Percentiles rank a stretch among this genome's conserved stretches.
Conservation (phyloP, 2,113 vertebrate species). For the Spilogale gracilis region DNA sequence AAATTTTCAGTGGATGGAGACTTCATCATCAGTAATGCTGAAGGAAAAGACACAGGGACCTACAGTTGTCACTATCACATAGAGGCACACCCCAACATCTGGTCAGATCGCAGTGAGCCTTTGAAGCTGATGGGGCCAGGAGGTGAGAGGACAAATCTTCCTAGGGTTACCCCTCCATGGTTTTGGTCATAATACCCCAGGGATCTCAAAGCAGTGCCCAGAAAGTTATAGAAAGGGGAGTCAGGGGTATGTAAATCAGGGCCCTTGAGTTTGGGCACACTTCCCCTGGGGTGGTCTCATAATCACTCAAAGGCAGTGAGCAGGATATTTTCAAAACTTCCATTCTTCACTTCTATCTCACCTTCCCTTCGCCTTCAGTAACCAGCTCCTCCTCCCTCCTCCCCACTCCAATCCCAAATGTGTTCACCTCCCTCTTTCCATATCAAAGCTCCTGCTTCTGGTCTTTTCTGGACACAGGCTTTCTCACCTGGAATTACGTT, state of each 20-base stretch:
- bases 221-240: not conserved
- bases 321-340: not conserved
- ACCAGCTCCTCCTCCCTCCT: not conserved
- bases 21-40: constrained; percentile 66
- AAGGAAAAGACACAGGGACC: constrained; percentile 65
- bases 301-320: not conserved
- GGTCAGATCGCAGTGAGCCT: constrained; percentile 59
- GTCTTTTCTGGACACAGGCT: constrained; percentile 73
- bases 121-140: constrained; percentile 65
- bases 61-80: constrained; percentile 63
- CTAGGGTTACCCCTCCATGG: not conserved
- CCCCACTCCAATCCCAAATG: not conserved
- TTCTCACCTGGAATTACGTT: constrained; percentile 67
- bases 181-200: not conserved
- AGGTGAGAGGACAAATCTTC: constrained; percentile 69
- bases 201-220: not conserved
- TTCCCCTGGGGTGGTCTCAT: not conserved
- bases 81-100: constrained; percentile 56
- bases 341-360: not conserved
- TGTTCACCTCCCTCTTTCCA: not conserved
- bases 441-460: constrained; percentile 56
- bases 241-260: not conserved
- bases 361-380: not conserved
- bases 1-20: constrained; percentile 69
- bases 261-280: not conserved